Conservation (phyloP, 35 echinoderm and acorn worm genomes). For the Patiria miniata region DNA sequence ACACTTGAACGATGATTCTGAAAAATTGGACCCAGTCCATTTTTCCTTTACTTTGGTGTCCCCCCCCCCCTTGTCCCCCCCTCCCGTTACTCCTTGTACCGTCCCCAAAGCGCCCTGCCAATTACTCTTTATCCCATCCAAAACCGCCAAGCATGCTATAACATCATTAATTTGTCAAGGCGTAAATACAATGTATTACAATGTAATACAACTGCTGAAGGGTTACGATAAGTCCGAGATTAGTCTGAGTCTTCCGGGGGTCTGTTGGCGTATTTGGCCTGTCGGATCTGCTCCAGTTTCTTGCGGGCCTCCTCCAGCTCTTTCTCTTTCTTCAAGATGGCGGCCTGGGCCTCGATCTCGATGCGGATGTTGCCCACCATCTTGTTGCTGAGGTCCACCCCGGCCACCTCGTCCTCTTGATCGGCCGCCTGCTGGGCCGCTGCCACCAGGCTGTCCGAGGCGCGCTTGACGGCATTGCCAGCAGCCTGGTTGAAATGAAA, state of each 20-base stretch:
- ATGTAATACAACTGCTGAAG: no score
- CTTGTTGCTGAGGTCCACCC: constrained; percentile 58
- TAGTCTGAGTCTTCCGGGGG: constrained; percentile 65
- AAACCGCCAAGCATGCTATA: no score
- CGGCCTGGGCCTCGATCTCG: constrained; percentile 94
- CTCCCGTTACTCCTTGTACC: no score
- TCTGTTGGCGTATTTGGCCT: constrained; percentile 91
- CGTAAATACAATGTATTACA: no score
- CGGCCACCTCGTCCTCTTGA: constrained; percentile 61
- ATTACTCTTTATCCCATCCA: no score
- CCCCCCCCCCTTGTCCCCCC: no score
- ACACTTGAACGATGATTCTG: no score
- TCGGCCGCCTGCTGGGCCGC: constrained; percentile 77
- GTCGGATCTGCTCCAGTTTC: constrained; percentile 83
- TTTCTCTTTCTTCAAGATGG: constrained; percentile 94
- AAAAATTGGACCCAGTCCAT: no score
- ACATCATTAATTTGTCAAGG: no score
- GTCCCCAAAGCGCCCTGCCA: no score
- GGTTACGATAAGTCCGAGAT: background rate
- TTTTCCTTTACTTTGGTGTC: no score
- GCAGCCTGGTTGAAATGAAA: constrained; percentile 61
- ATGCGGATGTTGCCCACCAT: constrained; percentile 95
- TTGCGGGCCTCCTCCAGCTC: constrained; percentile 81
- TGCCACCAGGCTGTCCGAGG: constrained; percentile 90
- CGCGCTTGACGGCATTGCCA: constrained; percentile 96